Percentiles rank a stretch among this genome's conserved stretches.
Evolutionary conservation across 2,113 vertebrate species (phyloP).

Genomic region (Pteronura brasiliensis): DNA sequence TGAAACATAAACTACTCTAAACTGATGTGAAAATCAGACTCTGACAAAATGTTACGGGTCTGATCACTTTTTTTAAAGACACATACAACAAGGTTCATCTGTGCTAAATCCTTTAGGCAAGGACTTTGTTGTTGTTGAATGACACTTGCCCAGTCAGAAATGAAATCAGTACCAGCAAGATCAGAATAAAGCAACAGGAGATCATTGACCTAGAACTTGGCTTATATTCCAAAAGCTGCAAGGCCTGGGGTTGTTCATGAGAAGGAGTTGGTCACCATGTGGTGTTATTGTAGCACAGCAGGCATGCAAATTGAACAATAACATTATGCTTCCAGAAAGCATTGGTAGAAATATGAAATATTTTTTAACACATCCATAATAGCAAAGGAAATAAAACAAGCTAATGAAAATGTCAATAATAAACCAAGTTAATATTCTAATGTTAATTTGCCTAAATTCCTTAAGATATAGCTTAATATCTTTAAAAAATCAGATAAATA

Average conservation of each 20-base stretch:
- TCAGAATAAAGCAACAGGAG: slow-evolving; percentile 78
- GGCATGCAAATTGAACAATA: not conserved
- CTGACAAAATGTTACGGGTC: not conserved
- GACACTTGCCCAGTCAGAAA: slow-evolving; percentile 77
- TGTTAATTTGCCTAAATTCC: not conserved
- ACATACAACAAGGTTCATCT: not conserved
- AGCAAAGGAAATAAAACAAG: not conserved
- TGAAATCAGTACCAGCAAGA: slow-evolving; percentile 79
- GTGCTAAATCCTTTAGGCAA: slow-evolving; percentile 16
- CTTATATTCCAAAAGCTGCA: slow-evolving; percentile 54
- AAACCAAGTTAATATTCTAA: not conserved
- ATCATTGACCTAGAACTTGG: slow-evolving; percentile 70
- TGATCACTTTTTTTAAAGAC: not conserved
- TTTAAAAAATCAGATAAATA: not conserved
- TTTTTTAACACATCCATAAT: not conserved
- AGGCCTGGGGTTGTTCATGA: slow-evolving; percentile 56
- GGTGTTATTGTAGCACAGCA: slow-evolving; percentile 3
- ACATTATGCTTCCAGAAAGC: not conserved
- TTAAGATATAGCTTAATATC: not conserved
- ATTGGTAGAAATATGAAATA: not conserved
- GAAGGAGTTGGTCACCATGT: slow-evolving; percentile 17
- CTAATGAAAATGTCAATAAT: not conserved
- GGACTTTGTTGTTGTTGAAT: slow-evolving; percentile 58
- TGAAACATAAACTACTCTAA: not conserved
- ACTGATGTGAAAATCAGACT: not conserved